These are phyloP conservation scores for Phengaris alcon DNA, from an alignment of 2,888 invertebrate species.

Conservation along the genomic window DNA sequence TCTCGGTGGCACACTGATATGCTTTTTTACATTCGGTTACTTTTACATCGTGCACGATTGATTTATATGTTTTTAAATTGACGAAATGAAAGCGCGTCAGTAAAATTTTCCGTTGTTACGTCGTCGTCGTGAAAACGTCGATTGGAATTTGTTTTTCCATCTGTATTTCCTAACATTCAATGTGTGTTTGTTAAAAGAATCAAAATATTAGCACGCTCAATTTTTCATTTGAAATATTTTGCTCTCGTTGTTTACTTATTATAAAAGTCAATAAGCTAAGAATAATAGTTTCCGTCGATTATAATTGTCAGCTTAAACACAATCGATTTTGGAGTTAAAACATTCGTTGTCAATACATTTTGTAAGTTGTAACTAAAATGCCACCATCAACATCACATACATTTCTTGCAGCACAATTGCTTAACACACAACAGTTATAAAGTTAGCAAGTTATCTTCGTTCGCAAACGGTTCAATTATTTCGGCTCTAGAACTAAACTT, in stretches of 20 bases:
- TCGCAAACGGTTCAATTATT: conserved; percentile 20
- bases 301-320: no score
- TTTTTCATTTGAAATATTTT: neutral
- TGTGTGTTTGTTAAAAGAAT: no score
- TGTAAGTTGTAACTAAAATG: neutral
- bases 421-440: neutral
- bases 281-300: no score
- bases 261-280: no score
- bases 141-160: neutral
- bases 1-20: conserved; percentile 72
- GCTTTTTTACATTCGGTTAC: conserved; percentile 64
- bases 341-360: no score
- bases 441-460: neutral
- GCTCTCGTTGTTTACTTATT: neutral
- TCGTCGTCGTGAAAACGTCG: neutral
- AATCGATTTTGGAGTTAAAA: no score
- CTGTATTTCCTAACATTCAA: neutral
- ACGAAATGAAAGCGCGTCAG: conserved; percentile 43
- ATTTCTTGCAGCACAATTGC: neutral
- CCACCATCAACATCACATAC: neutral
- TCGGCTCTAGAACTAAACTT: conserved; percentile 26
- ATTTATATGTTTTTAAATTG: conserved; percentile 60
- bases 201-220: no score
- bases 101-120: conserved; percentile 35
- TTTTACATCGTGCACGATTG: conserved; percentile 51